A percentile compares a stretch with the other conserved stretches of the same genome.
These are phyloP conservation scores for Colletes collaris DNA, from an alignment of 2,888 invertebrate species.

Conservation along the genomic window DNA sequence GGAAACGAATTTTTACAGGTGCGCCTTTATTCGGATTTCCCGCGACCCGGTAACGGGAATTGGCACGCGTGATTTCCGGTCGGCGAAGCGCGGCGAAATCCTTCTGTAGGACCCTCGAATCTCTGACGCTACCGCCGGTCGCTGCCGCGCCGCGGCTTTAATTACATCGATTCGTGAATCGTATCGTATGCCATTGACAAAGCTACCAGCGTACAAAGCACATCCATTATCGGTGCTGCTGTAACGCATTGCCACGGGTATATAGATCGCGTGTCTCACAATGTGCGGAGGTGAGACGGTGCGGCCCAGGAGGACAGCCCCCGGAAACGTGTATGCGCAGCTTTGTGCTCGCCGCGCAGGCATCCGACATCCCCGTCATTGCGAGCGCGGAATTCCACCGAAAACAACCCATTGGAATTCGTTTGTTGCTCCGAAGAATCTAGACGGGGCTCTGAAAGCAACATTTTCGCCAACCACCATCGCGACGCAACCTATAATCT, in stretches of 20 bases:
- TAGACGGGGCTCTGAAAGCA: neutral
- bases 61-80: constrained; percentile 16
- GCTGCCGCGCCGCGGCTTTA: constrained; percentile 51
- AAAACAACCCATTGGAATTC: constrained; percentile 55
- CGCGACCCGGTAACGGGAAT: constrained; percentile 13
- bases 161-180: constrained; percentile 68
- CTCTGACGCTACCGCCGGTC: constrained; percentile 3
- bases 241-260: constrained; percentile 33
- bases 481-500: constrained; percentile 18
- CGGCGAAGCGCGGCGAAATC: constrained; percentile 11
- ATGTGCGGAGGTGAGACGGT: constrained; percentile 8
- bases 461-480: neutral
- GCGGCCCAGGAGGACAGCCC: neutral
- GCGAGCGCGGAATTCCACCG: constrained; percentile 41
- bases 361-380: constrained; percentile 51
- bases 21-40: constrained; percentile 36
- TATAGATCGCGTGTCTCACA: constrained; percentile 34
- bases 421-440: constrained; percentile 53
- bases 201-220: constrained; percentile 54
- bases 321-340: constrained; percentile 11
- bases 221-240: constrained; percentile 51
- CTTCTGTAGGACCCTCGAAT: constrained; percentile 1
- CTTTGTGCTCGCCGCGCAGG: constrained; percentile 49
- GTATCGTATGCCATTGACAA: constrained; percentile 56
- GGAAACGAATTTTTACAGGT: constrained; percentile 42